Evolutionary conservation across 2,113 vertebrate species (phyloP).

Genomic region (Cryptomyrus ogoouensis): DNA sequence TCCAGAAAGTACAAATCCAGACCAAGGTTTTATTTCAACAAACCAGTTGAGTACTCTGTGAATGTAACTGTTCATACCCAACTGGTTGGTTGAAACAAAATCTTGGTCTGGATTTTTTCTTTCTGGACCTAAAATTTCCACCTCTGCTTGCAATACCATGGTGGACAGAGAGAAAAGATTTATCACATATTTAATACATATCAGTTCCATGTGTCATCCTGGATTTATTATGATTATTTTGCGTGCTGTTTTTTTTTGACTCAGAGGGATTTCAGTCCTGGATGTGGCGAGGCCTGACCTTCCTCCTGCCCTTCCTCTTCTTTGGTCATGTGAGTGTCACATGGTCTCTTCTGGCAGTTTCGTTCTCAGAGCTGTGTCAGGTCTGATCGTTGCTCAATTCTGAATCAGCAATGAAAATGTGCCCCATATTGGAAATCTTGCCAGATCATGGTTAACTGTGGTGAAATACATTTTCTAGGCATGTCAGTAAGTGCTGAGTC

Average conservation of each 20-base stretch:
- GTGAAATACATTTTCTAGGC: not conserved
- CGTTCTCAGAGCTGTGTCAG: not conserved
- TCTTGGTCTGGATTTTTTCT: not conserved
- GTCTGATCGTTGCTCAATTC: not conserved
- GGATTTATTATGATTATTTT: not conserved
- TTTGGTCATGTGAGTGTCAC: conserved; percentile 79
- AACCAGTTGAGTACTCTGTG: not conserved
- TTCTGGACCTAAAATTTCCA: not conserved
- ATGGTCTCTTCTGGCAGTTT: not conserved
- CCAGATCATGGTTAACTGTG: not conserved
- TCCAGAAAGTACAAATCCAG: not conserved
- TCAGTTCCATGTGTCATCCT: not conserved
- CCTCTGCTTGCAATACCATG: not conserved
- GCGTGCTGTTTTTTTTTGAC: not conserved
- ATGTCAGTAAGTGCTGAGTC: not conserved
- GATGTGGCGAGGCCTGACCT: conserved; percentile 97
- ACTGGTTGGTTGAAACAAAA: not conserved
- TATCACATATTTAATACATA: not conserved
- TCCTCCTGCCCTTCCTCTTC: conserved; percentile 91
- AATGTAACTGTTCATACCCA: not conserved
- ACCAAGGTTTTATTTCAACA: not conserved
- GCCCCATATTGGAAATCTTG: not conserved
- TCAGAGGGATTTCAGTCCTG: conserved; percentile 98
- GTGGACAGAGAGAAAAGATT: not conserved
- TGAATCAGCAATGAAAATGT: not conserved